Evolutionary conservation across 2,888 invertebrate genomes (phyloP), one percentile per base, ranked within the genome.

Genomic region (Leptinotarsa juncta): DNA sequence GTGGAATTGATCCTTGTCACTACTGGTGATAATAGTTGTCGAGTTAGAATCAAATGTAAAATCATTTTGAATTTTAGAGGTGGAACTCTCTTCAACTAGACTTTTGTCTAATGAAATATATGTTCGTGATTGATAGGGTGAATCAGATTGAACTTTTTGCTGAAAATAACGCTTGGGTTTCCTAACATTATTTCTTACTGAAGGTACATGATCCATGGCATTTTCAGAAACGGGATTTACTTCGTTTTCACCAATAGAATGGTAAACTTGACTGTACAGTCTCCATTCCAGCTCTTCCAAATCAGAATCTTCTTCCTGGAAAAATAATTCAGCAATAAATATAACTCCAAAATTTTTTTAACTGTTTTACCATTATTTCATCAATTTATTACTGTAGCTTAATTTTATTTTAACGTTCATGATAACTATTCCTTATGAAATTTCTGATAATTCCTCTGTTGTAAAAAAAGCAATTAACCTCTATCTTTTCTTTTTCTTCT

Each of bases 251-350:
- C 67, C 20, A 42, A 18, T 81, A 49, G 78, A 77, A 81, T 87
- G 86, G 77, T 84, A 83, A 18, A 87, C 81, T 82, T 87, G 86
- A 74, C 86, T 84, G 77, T 87, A 87, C 26, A 87, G 80, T 51
- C 82, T 82, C 7, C 84, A 80, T 81, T 87, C 87, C 23, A 87
- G 62, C 32, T 87, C 86, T 75, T 86, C 84, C 72, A 86, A 78
- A 77, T 87, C 85, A 65, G 82, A 26, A 15, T 78, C 75, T 20
- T 75, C 78, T 67, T 74, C 57, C 77, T 79, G 23, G 26, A 75
- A 70, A 12, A 67, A 67, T 42, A 4, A 23, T 51, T 20, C 16
- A 51, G 3, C 10, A 15, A 2, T 16, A n/a, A 16, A 18, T 5
- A 26, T 32, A 26, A 3, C 2, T 18, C 15, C 1, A 10, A 62